phyloP scores from a whole-genome alignment of 2,888 invertebrate genomes.

The Noctua janthina region DNA sequence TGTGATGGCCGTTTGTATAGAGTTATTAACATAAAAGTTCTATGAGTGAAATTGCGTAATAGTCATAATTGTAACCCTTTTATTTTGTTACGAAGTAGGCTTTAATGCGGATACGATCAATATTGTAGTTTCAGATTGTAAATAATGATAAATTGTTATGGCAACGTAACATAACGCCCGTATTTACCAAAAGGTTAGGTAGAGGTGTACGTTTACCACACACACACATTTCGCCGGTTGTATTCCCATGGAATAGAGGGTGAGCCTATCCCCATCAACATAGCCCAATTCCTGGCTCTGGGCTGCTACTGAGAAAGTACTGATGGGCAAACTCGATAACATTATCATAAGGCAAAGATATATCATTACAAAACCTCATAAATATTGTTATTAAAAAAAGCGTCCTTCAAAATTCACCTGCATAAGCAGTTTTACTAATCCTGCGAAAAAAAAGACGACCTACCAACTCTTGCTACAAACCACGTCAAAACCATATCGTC shows the following conservation, averaged over 20 bases:
- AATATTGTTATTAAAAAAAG: no score
- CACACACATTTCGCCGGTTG: background rate
- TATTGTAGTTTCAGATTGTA: conserved; percentile 10
- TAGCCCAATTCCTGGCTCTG: background rate
- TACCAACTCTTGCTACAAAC: background rate
- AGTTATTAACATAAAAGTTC: conserved; percentile 37
- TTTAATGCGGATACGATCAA: conserved; percentile 36
- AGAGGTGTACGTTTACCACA: no score
- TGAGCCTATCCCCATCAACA: background rate
- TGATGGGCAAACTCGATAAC: background rate
- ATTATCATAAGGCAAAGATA: background rate
- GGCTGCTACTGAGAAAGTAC: background rate
- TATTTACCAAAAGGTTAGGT: background rate
- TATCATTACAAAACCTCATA: background rate
- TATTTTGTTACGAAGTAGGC: conserved; percentile 26
- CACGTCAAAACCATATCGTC: conserved; percentile 27
- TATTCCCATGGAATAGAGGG: background rate
- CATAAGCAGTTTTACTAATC: background rate
- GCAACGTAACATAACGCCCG: background rate
- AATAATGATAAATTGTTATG: conserved; percentile 22
- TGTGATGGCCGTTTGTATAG: conserved; percentile 12
- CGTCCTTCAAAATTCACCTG: background rate
- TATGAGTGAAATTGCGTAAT: conserved; percentile 53
- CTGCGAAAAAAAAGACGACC: conserved; percentile 4
- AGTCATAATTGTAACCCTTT: conserved; percentile 42